phyloP scores from a whole-genome alignment of 2,888 invertebrate genomes.

The Apotomis capreana region DNA sequence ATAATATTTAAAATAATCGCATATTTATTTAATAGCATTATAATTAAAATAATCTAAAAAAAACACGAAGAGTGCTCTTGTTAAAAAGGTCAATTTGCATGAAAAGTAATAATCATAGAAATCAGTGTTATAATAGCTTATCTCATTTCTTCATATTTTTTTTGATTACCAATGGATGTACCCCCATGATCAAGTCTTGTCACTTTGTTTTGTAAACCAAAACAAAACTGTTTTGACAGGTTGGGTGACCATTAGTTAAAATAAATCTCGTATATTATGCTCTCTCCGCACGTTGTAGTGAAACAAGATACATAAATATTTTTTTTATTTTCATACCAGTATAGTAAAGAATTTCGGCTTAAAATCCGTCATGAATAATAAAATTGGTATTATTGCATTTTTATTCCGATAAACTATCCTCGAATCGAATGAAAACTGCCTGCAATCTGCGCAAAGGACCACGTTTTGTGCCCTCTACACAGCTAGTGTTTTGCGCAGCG shows the following conservation, averaged over 20 bases:
- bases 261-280: slow-evolving; percentile 11
- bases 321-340: slow-evolving; percentile 3
- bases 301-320: slow-evolving; percentile 14
- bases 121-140: too few relatives aligned
- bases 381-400: slow-evolving; percentile 4
- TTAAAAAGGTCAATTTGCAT: too few relatives aligned
- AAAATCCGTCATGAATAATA: slow-evolving; percentile 15
- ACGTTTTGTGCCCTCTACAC: slow-evolving; percentile 40
- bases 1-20: too few relatives aligned
- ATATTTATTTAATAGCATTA: too few relatives aligned
- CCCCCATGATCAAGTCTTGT: too few relatives aligned
- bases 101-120: too few relatives aligned
- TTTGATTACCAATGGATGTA: too few relatives aligned
- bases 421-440: slow-evolving; percentile 11
- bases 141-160: too few relatives aligned
- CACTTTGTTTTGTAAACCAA: too few relatives aligned
- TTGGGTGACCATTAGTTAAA: slow-evolving; percentile 22
- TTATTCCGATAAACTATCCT: slow-evolving; percentile 9
- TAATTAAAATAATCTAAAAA: too few relatives aligned
- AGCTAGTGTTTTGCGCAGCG: slow-evolving; percentile 44
- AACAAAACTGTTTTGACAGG: background rate
- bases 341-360: background rate
- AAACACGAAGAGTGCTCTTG: too few relatives aligned
- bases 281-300: slow-evolving; percentile 9
- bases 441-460: slow-evolving; percentile 43